Evolutionary conservation across 2,888 invertebrate species (phyloP), one percentile per base, ranked within the genome.

Genomic region (Mayetiola destructor): DNA sequence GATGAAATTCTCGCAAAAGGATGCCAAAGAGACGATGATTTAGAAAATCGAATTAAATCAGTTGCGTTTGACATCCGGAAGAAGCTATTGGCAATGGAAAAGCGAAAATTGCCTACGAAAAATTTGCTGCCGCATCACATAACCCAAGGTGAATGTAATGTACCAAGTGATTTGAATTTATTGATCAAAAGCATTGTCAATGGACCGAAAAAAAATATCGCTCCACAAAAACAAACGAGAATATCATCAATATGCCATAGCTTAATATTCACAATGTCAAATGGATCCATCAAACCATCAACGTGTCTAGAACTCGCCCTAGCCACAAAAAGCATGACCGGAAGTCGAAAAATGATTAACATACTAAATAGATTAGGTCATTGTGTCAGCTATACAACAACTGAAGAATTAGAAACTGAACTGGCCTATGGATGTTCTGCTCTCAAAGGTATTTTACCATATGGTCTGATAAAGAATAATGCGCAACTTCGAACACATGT

Each of bases 361-460:
- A 63, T 67, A 53, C 37, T 67, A 2, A 66, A 68, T 60, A 63
- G 59, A 61, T 66, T 63, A 57, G 66, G 67, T 23, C 66, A 68
- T 59, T 66, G 64, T 48, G 61, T 61, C 36, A 64, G 63, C 56
- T 68, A 67, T 56, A 54, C 61, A 29, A 58, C 40, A n/a, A 56
- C 65, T 16, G 66, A 67, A 64, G 67, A 67, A 63, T 58, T 68
- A n/a, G 68, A 68, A 64, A 66, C 66, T 23, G 64, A 63, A 65
- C 57, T 59, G 23, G 64, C 67, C 39, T 63, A 57, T 63, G 35
- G 64, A 14, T 62, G 61, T 30, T 27, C 59, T 5, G 21, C 61
- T 37, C 53, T 57, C n/a, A 58, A 61, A 4, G 56, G 12, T 30
- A 21, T 65, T 42, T 65, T 63, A 59, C 66, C 66, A 29, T 57